Base-by-base conservation (phyloP, 2,113 vertebrate species). In the Uropsilus gracilis region DNA sequence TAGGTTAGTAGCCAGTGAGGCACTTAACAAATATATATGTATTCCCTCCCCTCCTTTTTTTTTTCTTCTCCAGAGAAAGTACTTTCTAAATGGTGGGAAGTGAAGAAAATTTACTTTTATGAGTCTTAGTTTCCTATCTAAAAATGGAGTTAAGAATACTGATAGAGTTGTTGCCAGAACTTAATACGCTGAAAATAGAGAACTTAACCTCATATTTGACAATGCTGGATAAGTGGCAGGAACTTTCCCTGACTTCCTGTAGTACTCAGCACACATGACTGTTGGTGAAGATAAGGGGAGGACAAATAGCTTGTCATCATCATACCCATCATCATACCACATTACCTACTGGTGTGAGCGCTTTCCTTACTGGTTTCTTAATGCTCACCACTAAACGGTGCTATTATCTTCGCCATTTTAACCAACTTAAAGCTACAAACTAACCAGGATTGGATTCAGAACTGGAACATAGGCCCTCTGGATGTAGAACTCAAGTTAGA, bases 51-150 rank as follows among this genome's bases (percentile, higher is more conserved):
- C 3, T 5, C 26, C 14, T 55, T 75, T 22, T 78, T 28, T 1
- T n/a, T 76, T 32, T 77, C 44, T 81, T 75, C 80, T 84, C 50
- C 85, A 46, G 14, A 84, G 71, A 90, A 82, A 61, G 10, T 10
- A 80, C n/a, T 87, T 87, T 83, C 30, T 78, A 80, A 64, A 30
- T 84, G 16, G 24, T 55, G 30, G 57, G 48, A 18, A 44, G 0
- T 66, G 13, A 57, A 26, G 48, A 85, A 59, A 34, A 63, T 46
- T 22, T 30, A 75, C 39, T 32, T 91, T 9, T 28, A 28, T 26
- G 13, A 46, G 42, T 72, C 75, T 86, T 7, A 12, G 42, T 86
- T 77, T 91, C 53, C 46, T 42, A 59, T 50, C 68, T 91, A 71
- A 55, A 82, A 91, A 61, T 17, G 44, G 22, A n/a, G 26, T 37